Evolutionary conservation across 2,113 vertebrate species (phyloP).

Genomic region (Rhinoderma darwinii): DNA sequence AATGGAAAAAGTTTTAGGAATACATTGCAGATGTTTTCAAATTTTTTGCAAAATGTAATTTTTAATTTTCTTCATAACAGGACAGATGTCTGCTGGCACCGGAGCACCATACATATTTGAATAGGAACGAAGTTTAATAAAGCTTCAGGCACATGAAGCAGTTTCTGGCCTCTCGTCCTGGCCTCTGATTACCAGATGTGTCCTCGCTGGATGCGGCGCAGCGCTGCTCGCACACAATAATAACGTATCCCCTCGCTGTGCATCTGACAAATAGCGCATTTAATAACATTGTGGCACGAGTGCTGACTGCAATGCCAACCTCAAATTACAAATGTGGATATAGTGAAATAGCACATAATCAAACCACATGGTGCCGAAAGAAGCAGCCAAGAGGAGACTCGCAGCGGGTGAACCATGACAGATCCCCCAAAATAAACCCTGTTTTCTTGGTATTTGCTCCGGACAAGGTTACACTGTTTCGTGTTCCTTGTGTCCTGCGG

Average conservation of each 20-base stretch:
- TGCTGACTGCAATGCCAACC: constrained; percentile 49
- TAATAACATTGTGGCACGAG: constrained; percentile 48
- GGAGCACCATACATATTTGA: neutral
- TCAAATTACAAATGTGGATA: constrained; percentile 53
- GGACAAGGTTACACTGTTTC: neutral
- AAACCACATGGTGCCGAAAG: constrained; percentile 50
- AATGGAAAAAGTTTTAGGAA: neutral
- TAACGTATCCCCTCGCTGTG: neutral
- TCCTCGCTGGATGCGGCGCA: constrained; percentile 8
- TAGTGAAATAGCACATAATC: constrained; percentile 38
- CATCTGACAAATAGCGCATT: neutral
- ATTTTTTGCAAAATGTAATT: neutral
- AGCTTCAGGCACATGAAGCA: neutral
- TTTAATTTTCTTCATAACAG: neutral
- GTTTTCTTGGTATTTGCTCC: neutral
- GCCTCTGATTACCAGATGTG: constrained; percentile 11
- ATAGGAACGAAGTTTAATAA: neutral
- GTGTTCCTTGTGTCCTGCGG: neutral
- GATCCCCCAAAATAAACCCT: constrained; percentile 26
- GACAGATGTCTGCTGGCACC: neutral
- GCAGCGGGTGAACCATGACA: constrained; percentile 31
- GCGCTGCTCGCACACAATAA: constrained; percentile 27
- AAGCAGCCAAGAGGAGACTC: constrained; percentile 12
- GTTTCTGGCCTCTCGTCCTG: neutral
- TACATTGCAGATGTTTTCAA: neutral